These are phyloP conservation scores for Tichodroma muraria DNA, from an alignment of 2,113 vertebrate genomes.

Conservation along the genomic window DNA sequence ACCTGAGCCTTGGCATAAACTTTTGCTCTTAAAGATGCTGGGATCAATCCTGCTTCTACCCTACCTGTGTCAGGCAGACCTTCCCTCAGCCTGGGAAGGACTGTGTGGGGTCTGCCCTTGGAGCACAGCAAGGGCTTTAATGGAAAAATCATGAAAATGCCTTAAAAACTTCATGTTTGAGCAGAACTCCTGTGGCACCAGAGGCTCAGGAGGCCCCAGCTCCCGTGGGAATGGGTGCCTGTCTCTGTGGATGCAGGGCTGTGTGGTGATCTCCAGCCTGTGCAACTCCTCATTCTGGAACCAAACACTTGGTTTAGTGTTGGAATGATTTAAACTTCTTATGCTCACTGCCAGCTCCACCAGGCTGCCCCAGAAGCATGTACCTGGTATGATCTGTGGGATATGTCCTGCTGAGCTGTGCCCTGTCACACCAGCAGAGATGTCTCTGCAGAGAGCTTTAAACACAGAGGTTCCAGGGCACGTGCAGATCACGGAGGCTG, in stretches of 20 bases:
- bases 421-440: not conserved
- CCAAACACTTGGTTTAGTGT: not conserved
- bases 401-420: not conserved
- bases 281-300: not conserved
- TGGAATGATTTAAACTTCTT: not conserved
- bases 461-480: not conserved
- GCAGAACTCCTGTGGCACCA: not conserved
- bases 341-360: not conserved
- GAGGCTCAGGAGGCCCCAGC: not conserved
- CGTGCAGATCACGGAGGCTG: not conserved
- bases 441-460: not conserved
- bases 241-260: not conserved
- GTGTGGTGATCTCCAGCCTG: not conserved
- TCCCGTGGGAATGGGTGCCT: fast-evolving
- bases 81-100: not conserved
- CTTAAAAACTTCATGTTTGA: not conserved
- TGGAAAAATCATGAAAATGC: not conserved
- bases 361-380: not conserved
- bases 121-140: not conserved
- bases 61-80: not conserved
- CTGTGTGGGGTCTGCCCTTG: not conserved
- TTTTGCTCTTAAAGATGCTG: not conserved
- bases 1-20: not conserved
- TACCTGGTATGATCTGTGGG: not conserved
- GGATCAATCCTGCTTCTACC: not conserved